Evolutionary conservation across 2,888 invertebrate genomes (phyloP).

Genomic region (Globia sparganii): DNA sequence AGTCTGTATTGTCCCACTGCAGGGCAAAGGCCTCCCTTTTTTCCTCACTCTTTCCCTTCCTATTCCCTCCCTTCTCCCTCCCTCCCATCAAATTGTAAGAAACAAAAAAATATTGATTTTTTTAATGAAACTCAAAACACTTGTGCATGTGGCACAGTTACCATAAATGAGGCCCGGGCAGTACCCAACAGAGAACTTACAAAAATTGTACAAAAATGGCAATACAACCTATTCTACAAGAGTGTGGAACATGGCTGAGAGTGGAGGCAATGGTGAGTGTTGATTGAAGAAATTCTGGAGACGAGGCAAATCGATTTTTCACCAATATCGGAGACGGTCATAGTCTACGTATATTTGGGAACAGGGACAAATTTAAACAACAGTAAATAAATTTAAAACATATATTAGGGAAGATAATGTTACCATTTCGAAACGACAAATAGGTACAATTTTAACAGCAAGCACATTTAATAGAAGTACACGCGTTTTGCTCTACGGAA

Average conservation of each 20-base stretch:
- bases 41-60: too few relatives aligned
- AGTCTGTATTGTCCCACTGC: too few relatives aligned
- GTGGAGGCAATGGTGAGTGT: not conserved
- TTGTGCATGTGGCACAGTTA: not conserved
- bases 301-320: not conserved
- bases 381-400: constrained; percentile 79
- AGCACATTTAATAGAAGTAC: constrained; percentile 56
- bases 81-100: not conserved
- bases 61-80: too few relatives aligned
- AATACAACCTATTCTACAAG: not conserved
- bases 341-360: not conserved
- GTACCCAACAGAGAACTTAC: not conserved
- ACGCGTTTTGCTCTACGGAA: constrained; percentile 38
- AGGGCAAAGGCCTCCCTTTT: too few relatives aligned
- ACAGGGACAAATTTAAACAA: constrained; percentile 69
- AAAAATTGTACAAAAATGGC: not conserved
- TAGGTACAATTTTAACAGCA: constrained; percentile 62
- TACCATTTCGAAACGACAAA: constrained; percentile 73
- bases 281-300: not conserved
- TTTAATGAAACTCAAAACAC: not conserved
- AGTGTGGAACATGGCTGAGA: not conserved
- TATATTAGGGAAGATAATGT: constrained; percentile 89
- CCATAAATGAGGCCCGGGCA: not conserved
- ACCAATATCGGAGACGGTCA: not conserved
- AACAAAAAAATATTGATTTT: not conserved